Evolutionary conservation across 2,888 invertebrate species (phyloP).

Genomic region (Archips xylosteana): DNA sequence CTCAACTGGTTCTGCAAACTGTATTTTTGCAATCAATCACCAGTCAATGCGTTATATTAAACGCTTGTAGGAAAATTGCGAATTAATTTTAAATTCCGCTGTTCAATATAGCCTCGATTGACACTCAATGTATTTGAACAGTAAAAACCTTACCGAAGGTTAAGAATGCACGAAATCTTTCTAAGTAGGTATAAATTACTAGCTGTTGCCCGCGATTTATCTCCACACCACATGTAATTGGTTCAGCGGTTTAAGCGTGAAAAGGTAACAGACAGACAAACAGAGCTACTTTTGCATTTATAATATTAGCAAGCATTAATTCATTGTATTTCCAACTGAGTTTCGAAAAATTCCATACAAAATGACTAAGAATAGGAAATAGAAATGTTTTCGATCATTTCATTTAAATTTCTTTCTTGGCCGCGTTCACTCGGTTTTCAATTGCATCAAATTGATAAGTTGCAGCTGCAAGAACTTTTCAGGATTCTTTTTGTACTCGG

Average conservation of each 20-base stretch:
- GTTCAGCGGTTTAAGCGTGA: too few relatives aligned
- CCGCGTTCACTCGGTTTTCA: slow-evolving; percentile 19
- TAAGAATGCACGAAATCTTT: too few relatives aligned
- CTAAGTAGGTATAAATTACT: too few relatives aligned
- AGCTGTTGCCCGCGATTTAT: too few relatives aligned
- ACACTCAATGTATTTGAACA: not conserved
- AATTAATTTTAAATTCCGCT: not conserved
- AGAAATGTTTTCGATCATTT: slow-evolving; percentile 5
- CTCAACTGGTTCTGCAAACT: not conserved
- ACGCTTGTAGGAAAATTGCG: not conserved
- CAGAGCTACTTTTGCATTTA: too few relatives aligned
- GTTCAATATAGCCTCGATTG: not conserved
- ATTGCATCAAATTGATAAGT: slow-evolving; percentile 21
- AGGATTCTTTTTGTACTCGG: slow-evolving; percentile 9
- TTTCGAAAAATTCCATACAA: not conserved
- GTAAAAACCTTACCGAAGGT: too few relatives aligned
- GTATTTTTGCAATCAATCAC: not conserved
- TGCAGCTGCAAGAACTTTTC: slow-evolving; percentile 28
- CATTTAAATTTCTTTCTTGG: slow-evolving; percentile 25
- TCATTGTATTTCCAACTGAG: too few relatives aligned
- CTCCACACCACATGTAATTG: too few relatives aligned
- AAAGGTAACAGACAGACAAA: too few relatives aligned
- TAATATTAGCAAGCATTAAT: too few relatives aligned
- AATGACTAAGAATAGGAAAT: not conserved
- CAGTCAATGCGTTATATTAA: not conserved